Percentiles rank a stretch among this genome's conserved stretches.
Evolutionary conservation across 2,113 vertebrate genomes (phyloP).

Genomic region (Chaetodon trifascialis): DNA sequence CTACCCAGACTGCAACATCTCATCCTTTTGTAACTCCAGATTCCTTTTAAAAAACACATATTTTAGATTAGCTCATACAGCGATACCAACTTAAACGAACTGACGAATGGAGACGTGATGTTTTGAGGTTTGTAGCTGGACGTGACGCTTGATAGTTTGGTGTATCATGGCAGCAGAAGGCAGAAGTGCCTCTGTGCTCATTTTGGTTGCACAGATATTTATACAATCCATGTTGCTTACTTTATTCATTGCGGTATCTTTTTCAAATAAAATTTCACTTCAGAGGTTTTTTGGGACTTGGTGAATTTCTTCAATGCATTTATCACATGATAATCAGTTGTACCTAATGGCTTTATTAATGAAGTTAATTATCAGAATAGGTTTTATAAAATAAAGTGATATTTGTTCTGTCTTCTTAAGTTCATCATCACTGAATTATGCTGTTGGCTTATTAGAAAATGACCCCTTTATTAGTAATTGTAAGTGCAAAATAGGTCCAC

Average conservation of each 20-base stretch:
- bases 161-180: conserved; percentile 71
- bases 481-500: not conserved
- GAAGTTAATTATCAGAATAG: not conserved
- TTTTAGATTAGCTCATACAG: conserved; percentile 35
- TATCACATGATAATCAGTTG: not conserved
- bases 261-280: conserved; percentile 81
- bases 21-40: conserved; percentile 26
- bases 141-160: conserved; percentile 48
- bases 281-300: conserved; percentile 13
- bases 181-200: conserved; percentile 81
- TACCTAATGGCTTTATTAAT: not conserved
- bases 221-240: conserved; percentile 80
- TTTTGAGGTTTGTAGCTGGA: conserved; percentile 49
- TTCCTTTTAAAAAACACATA: not conserved
- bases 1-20: not conserved
- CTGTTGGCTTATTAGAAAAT: not conserved
- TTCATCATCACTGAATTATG: no score
- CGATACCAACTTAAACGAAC: conserved; percentile 7
- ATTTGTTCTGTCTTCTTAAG: not conserved
- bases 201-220: conserved; percentile 80
- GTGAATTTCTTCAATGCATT: not conserved
- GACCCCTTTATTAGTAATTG: not conserved
- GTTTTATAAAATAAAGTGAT: not conserved
- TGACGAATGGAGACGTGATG: conserved; percentile 14
- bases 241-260: conserved; percentile 80